Base-by-base conservation (phyloP, 2,888 invertebrate genomes). In the Ophion costatus region DNA sequence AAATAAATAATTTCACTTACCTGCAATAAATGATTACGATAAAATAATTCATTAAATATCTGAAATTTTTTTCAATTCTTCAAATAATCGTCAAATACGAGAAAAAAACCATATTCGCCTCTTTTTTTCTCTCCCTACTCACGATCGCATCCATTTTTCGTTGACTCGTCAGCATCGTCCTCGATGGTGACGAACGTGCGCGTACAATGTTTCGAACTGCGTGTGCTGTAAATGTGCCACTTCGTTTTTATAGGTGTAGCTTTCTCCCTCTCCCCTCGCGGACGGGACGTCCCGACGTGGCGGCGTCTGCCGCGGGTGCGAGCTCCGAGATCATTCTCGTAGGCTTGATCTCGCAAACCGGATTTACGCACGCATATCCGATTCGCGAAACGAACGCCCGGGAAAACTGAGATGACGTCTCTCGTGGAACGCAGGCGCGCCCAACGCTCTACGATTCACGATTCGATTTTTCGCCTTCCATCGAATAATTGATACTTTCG, bases 171-270 rank as follows among this genome's bases (percentile, higher is more conserved):
- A 77, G 61, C 61, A 67, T 66, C 59, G 63, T 51, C 69, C 22
- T 67, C 59, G 24, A 75, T 77, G 78, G 45, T 59, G 67, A 51
- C 73, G 70, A 67, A 66, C 76, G 67, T 82, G 87, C 51, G 64
- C 64, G 75, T 84, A 86, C 88, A 86, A 91, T 91, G 88, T 75
- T 84, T 89, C 88, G 5, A 51, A 92, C 92, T 92, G 88, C 86
- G 88, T 85, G 86, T 89, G 80, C 84, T 78, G 86, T 84, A 87
- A 87, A 89, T 91, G 87, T 87, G 86, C 85, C 89, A 6, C 87
- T 88, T 88, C 90, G 91, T 90, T 91, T 90, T 92, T 93, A 92
- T 93, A 92, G 89, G 82, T 86, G 86, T 85, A 87, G 88, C 91
- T 91, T 92, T 91, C 92, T 92, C 91, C 91, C 91, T 88, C 90